These are phyloP conservation scores for Meloidogyne exigua DNA, from an alignment of 1,140 invertebrate species.

Conservation along the genomic window DNA sequence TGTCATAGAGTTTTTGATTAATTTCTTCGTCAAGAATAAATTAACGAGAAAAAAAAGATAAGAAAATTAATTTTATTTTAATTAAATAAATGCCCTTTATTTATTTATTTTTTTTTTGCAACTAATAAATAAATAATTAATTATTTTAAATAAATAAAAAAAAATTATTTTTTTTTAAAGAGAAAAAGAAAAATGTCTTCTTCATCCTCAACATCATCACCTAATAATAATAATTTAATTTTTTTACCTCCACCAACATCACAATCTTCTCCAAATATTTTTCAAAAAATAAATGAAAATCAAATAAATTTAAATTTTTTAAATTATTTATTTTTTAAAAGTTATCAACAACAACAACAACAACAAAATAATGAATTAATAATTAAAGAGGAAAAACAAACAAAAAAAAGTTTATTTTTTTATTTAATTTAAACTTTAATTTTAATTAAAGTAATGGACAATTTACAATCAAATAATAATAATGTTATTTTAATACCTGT, in stretches of 20 bases:
- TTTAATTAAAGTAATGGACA: no score
- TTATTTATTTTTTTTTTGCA: neutral
- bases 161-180: no score
- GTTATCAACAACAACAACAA: neutral
- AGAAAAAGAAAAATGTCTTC: neutral
- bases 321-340: neutral
- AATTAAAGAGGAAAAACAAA: no score
- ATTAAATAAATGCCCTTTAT: neutral
- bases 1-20: neutral
- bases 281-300: neutral
- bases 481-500: constrained; percentile 22
- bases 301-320: neutral
- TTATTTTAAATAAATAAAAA: no score
- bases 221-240: neutral
- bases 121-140: no score
- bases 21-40: neutral
- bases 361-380: neutral
- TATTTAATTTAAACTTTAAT: no score
- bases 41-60: neutral
- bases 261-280: neutral
- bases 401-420: no score
- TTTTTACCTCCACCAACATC: no score
- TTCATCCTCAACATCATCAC: neutral
- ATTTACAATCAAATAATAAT: neutral
- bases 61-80: neutral